Conservation (phyloP, 2,888 invertebrate genomes). For the Hydrotaea cyrtoneurina region DNA sequence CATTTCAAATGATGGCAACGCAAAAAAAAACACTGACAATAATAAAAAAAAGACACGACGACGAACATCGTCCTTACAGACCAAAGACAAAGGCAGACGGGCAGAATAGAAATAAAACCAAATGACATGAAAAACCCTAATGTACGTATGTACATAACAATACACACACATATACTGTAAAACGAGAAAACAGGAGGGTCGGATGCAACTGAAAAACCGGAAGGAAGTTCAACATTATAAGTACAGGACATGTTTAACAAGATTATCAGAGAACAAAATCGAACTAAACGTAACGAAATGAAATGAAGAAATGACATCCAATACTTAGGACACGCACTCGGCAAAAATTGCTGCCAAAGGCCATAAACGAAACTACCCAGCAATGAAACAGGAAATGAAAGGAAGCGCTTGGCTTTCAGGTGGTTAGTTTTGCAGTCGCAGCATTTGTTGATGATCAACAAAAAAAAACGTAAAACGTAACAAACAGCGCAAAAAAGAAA, state of each 20-base stretch:
- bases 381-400: constrained; percentile 37
- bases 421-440: constrained; percentile 27
- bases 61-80: constrained; percentile 4
- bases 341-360: constrained; percentile 54
- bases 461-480: neutral
- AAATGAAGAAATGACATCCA: constrained; percentile 44
- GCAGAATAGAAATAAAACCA: constrained; percentile 59
- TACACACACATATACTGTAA: neutral
- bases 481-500: neutral
- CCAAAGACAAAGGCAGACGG: constrained; percentile 11
- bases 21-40: neutral
- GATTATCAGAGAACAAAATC: constrained; percentile 58
- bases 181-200: constrained; percentile 45
- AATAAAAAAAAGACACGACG: no score
- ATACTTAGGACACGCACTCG: constrained; percentile 49
- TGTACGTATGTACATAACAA: constrained; percentile 10
- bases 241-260: constrained; percentile 65
- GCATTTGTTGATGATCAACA: neutral
- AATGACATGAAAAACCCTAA: constrained; percentile 64
- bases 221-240: constrained; percentile 62
- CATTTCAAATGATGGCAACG: constrained; percentile 34
- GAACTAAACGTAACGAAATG: constrained; percentile 8
- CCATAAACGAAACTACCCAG: neutral
- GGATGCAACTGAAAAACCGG: constrained; percentile 49
- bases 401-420: constrained; percentile 27